Evolutionary conservation across 2,113 vertebrate genomes (phyloP).

Genomic region (Xenopus borealis): DNA sequence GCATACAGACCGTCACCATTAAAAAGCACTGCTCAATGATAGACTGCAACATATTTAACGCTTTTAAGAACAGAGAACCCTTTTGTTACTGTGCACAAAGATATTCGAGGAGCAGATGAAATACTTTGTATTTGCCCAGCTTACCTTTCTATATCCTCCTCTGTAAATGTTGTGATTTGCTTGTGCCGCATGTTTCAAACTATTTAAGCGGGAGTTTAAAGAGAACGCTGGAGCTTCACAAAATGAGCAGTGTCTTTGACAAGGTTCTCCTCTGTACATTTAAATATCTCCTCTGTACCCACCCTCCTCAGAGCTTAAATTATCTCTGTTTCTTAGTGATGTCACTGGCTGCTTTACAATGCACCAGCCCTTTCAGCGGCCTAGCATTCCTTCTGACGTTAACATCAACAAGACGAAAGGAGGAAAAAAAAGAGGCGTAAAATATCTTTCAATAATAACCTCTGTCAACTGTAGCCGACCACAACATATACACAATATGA

Average conservation of each 20-base stretch:
- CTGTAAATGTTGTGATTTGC: neutral
- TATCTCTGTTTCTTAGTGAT: constrained; percentile 41
- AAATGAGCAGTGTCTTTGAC: neutral
- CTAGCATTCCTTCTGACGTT: constrained; percentile 34
- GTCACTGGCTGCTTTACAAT: constrained; percentile 37
- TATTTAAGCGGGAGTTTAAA: constrained; percentile 3
- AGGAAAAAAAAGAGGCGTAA: neutral
- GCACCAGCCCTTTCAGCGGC: constrained; percentile 26
- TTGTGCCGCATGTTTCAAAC: constrained; percentile 22
- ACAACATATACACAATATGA: neutral
- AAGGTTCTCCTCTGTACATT: constrained; percentile 18
- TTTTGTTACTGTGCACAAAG: no score
- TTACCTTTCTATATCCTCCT: constrained; percentile 14
- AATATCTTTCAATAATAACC: neutral
- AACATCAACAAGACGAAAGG: constrained; percentile 30
- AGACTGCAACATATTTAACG: no score
- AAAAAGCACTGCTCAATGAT: no score
- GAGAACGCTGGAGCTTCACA: neutral
- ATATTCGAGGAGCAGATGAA: no score
- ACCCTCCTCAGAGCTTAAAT: constrained; percentile 29
- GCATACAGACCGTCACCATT: no score
- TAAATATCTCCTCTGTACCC: constrained; percentile 11
- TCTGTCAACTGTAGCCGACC: neutral
- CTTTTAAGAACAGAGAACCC: no score
- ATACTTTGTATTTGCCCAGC: neutral